Evolutionary conservation across 30 jellyfish, hydroid and myxozoan genomes (phyloP), one percentile per base, ranked within the genome.

Genomic region (Rhopilema esculentum): DNA sequence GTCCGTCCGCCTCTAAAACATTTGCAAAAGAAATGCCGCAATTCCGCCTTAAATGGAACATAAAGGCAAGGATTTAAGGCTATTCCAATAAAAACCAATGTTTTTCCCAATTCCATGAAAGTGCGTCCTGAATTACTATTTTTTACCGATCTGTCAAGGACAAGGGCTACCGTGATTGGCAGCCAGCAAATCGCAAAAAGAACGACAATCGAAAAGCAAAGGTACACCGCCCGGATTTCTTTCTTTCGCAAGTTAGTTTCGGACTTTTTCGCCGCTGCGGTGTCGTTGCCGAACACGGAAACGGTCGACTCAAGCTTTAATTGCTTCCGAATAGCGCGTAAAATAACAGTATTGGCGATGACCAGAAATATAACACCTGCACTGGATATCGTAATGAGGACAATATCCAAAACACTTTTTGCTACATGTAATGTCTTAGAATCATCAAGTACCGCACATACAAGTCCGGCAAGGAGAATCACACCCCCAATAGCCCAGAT

Each of bases 151-250:
- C 66, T 18, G 80, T 79, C 20, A 1, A 79, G 49, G 50, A 30
- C 72, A 17, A 79, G 28, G 27, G 79, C 89, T 30, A 79, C 23
- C 7, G 79, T 29, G 19, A 83, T 20, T 27, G 85, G 85, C 62
- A 70, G 49, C 92, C 92, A 83, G 51, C 77, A 19, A 9, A 51
- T 25, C 32, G 72, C 33, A 71, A 83, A 83, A 23, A 83, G 62
- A 1, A 65, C 82, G 24, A 83, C 92, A 28, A 83, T 83, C 9
- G 92, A 22, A 72, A 83, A 50, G n/a, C 92, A 83, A 15, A 83
- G 75, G 30, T 83, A 71, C 23, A 62, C 92, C 29, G 92, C 92
- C 19, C 92, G 79, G 32, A 83, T n/a, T 23, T 83, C 92, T 71
- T 71, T 83, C 85, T 83, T 69, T 70, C 92, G 92, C 28, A 83